Evolutionary conservation across 1,140 invertebrate genomes (phyloP).

Genomic region (Diorhabda sublineata): DNA sequence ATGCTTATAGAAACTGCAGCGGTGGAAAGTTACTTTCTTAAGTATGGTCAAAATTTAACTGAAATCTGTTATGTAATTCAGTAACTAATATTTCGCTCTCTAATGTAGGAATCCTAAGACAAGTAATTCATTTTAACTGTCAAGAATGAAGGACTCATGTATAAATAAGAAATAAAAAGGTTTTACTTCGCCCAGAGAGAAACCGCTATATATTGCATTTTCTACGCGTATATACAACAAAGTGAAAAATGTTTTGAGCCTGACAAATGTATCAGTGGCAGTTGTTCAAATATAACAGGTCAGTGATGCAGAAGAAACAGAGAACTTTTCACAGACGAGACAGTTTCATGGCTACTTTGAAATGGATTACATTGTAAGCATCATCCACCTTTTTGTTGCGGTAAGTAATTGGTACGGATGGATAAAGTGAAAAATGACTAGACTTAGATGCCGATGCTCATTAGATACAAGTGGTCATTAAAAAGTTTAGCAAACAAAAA

Average conservation of each 20-base stretch:
- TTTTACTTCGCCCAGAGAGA: not conserved
- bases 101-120: not conserved
- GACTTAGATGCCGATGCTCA: no score
- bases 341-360: not conserved
- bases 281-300: constrained; percentile 1
- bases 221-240: not conserved
- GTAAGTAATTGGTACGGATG: no score
- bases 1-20: no score
- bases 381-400: no score
- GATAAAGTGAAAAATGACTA: no score
- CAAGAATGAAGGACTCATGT: not conserved
- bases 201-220: not conserved
- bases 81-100: not conserved
- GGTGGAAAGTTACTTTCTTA: no score
- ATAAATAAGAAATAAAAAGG: constrained; percentile 3
- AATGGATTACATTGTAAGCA: not conserved
- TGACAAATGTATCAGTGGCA: not conserved
- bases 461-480: no score
- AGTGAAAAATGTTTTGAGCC: not conserved
- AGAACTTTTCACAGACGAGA: not conserved
- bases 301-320: constrained; percentile 1
- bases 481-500: no score
- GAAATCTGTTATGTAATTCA: not conserved
- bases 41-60: no score
- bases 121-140: not conserved